Evolutionary conservation across 2,797 vertebrate species (phyloP), one percentile per base, ranked within the genome.

Genomic region (Pseudocheirus occidentalis): DNA sequence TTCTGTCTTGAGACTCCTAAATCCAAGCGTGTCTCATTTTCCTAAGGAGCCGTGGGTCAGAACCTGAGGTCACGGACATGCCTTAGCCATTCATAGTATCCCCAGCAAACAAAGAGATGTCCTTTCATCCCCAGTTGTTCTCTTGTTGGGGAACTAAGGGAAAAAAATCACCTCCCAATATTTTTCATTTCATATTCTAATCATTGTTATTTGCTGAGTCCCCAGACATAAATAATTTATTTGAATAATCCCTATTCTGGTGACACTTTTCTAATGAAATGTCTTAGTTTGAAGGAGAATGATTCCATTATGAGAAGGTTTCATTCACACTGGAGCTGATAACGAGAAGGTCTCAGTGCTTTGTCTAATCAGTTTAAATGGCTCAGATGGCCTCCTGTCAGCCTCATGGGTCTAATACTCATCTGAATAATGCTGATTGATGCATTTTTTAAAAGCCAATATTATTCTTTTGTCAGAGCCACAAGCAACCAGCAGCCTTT

Each of bases 401-500:
- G 97, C 97, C 98, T 96, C 94, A 95, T 0, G 53, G 94, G 97
- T 97, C 59, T 97, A 98, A 95, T 97, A 97, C 90, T 95, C 94
- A 10, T 97, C 95, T 95, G 97, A 97, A 97, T 97, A 94, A 96
- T 97, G 34, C 98, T 97, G 97, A 98, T 92, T 95, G 97, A 95
- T 96, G 95, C 94, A 34, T 94, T 93, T 90, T 98, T 94, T 98
- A 0, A 52, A 98, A 97, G 90, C 91, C 97, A 97, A 94, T 98
- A 96, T 98, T 96, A 11, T 98, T 97, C 96, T 97, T 98, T 98
- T 98, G 97, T 98, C 98, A 99, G 99, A 99, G 99, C 98, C 99
- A 99, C 99, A 99, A 99, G 98, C 99, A 99, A 98, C 99, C 99
- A 55, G 99, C 99, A 2, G 99, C 99, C 98, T 99, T 99, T 97